Evolutionary conservation across 1,140 invertebrate genomes (phyloP), one percentile per base, ranked within the genome.

Genomic region (Nixonia krombeini): DNA sequence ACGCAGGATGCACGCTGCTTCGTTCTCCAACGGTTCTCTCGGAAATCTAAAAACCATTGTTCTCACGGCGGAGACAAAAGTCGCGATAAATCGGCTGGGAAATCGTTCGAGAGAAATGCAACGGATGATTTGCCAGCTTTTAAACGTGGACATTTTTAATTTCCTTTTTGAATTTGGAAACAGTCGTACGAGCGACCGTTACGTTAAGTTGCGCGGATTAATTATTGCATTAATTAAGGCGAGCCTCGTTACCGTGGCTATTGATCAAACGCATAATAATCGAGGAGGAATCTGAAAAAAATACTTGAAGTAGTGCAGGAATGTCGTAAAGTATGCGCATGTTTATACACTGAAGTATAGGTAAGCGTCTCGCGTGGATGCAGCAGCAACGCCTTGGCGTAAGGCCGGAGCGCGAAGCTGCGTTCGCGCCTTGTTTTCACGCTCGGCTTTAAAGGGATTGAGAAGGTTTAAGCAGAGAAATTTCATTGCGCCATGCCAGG

Each of bases 1-100:
- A 74, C 41, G 56, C 66, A 73, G 70, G 70, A 75, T 70, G 70
- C 58, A 35, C 56, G 49, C 58, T 71, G 65, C 57, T 73, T 73
- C 67, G 59, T 65, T 64, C 49, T 61, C 64, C 35, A 63, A 37
- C 68, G 40, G 63, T 70, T 61, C 62, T 59, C 44, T 61, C 53
- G 72, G 59, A 70, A 70, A 72, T 67, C 58, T 49, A 29, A 69
- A 69, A 69, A 63, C 45, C 49, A 69, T 69, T 63, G 53, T 69
- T 69, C 10, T 38, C n/a, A n/a, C 42, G 47, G 52, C 41, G 21
- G 64, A 69, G 46, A 35, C 51, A 46, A 42, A 40, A 40, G 7
- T 50, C 51, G 29, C 49, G 51, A 64, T 64, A 56, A 64, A 38
- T 56, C 26, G 35, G 37, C 45, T 55, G 46, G 40, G 59, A 55